phyloP scores from a whole-genome alignment of 2,797 vertebrate genomes.

The Ptychadena robeensis region DNA sequence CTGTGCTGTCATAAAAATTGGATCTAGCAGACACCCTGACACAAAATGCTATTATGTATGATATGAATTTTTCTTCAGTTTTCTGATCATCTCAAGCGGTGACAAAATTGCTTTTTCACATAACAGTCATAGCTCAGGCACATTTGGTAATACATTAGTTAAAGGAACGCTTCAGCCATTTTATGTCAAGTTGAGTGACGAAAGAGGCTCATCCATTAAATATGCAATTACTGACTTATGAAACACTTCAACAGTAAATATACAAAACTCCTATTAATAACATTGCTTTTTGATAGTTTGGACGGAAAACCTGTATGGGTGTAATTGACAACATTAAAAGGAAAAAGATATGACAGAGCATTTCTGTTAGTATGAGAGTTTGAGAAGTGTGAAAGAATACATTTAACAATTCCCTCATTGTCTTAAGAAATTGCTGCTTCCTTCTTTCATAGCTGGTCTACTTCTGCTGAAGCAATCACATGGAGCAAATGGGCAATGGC shows the following conservation, averaged over 20 bases:
- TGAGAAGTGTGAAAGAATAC: neutral
- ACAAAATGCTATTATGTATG: neutral
- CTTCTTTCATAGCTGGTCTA: too few relatives aligned
- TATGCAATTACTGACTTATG: neutral
- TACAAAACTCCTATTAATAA: neutral
- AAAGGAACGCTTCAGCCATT: too few relatives aligned
- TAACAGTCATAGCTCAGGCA: neutral
- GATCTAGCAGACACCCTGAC: neutral
- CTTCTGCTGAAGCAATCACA: too few relatives aligned
- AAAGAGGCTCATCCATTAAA: neutral
- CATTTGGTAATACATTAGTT: too few relatives aligned
- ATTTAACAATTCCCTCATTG: neutral
- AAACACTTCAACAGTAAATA: neutral
- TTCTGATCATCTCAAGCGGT: neutral
- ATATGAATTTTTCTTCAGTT: neutral
- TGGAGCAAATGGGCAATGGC: too few relatives aligned
- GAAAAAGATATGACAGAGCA: neutral
- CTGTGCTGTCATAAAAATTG: neutral
- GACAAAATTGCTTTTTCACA: slow-evolving; percentile 8
- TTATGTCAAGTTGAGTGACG: neutral
- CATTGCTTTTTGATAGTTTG: neutral
- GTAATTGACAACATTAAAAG: neutral
- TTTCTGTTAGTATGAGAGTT: neutral
- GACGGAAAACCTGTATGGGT: neutral
- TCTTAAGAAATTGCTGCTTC: too few relatives aligned